A percentile compares a stretch with the other conserved stretches of the same genome.
These are phyloP conservation scores for Bugulina stolonifera DNA, from an alignment of 2,888 invertebrate species.

Conservation along the genomic window DNA sequence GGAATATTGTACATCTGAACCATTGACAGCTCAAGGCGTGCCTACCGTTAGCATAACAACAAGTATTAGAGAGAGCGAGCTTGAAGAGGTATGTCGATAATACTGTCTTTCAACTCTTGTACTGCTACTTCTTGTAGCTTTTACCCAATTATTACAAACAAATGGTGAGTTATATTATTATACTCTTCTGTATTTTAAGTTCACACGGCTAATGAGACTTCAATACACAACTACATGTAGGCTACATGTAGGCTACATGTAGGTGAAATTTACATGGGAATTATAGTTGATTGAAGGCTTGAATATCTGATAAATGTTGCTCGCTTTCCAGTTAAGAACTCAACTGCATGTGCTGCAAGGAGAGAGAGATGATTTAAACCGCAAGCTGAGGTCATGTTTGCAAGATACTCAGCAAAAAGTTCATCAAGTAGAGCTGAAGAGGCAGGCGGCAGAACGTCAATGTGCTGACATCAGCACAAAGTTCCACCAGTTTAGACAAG, in stretches of 20 bases:
- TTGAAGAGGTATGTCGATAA: not conserved
- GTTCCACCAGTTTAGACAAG: not conserved
- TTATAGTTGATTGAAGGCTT: no score
- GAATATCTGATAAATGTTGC: no score
- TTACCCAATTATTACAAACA: no score
- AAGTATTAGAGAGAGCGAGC: not conserved
- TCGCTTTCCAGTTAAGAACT: not conserved
- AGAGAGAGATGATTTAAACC: not conserved
- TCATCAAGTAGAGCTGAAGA: not conserved
- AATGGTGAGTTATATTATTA: no score
- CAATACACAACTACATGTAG: no score
- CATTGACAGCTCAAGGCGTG: not conserved
- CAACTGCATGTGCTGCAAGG: not conserved
- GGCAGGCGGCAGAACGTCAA: not conserved
- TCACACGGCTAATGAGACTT: no score
- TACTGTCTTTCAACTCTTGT: no score
- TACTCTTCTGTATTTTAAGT: no score
- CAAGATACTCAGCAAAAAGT: not conserved
- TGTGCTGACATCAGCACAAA: not conserved
- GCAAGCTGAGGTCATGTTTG: not conserved
- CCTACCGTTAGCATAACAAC: not conserved
- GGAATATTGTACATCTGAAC: not conserved
- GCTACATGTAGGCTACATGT: no score
- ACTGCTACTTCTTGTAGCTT: no score
- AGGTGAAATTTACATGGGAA: no score